Evolutionary conservation across 2,113 vertebrate species (phyloP), one percentile per base, ranked within the genome.

Genomic region (Notothenia coriiceps): DNA sequence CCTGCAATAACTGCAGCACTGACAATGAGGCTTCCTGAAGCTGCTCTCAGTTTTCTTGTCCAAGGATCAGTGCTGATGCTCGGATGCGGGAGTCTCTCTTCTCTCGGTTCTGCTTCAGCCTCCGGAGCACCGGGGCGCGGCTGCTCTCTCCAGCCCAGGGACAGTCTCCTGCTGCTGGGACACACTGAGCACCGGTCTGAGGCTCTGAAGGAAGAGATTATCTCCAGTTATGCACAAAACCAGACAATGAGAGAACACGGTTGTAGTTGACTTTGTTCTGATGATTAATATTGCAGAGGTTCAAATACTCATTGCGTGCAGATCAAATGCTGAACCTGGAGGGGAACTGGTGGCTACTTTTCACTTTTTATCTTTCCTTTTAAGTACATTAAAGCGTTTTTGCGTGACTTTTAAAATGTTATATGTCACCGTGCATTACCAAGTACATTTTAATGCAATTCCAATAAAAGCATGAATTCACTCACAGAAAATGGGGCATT

Each of bases 101-200:
- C 80, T 95, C 93, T 17, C 93, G 59, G 88, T 94, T 95, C 68
- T 94, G 91, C 25, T 76, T 92, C 79, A 95, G 93, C 71, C 94
- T 91, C 29, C 93, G 92, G 56, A 94, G 90, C 52, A 95, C 94
- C 1, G 95, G 94, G 60, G 80, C 52, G 18, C 35, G 73, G 50
- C 85, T 46, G 25, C 55, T 70, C 77, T 91, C 89, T 4, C 64
- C 72, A 0, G 70, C 79, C 91, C 93, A 94, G 64, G 88, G 83
- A 60, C 20, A n/a, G 0, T 57, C 74, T 18, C 51, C 79, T 49
- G 78, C 75, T 40, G 62, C 85, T 33, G 89, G 83, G 69, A n/a
- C 74, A 2, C 18, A 6, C 9, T 14, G 81, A 9, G 51, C 15
- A 40, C 61, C 76, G 9, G 77, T 33, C 43, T 56, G 76, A 12